A percentile compares a stretch with the other conserved stretches of the same genome.
These are phyloP conservation scores for Myopa tessellatipennis DNA, from an alignment of 2,888 invertebrate genomes.

Conservation along the genomic window DNA sequence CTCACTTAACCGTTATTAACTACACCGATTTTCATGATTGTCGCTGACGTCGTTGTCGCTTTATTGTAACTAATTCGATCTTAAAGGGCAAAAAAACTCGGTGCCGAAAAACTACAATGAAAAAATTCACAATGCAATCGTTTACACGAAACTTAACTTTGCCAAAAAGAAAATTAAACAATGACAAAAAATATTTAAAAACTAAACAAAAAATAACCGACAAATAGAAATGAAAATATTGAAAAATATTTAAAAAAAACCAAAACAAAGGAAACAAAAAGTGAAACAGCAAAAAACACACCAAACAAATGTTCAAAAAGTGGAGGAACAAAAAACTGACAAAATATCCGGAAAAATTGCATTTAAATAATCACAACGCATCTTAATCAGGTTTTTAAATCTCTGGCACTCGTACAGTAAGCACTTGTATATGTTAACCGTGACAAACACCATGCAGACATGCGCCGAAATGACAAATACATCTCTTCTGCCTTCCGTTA, in stretches of 20 bases:
- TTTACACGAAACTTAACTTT: slow-evolving; percentile 39
- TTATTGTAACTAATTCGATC: not conserved
- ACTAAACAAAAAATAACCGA: not conserved
- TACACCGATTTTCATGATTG: slow-evolving; percentile 21
- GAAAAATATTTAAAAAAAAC: not conserved
- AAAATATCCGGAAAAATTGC: too few species aligned
- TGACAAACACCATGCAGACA: too few species aligned
- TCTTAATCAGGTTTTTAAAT: too few species aligned
- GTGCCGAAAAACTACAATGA: slow-evolving; percentile 40
- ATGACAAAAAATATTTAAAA: not conserved
- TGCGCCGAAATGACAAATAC: too few species aligned
- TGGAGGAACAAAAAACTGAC: not conserved
- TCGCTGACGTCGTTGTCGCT: slow-evolving; percentile 16
- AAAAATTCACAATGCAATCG: slow-evolving; percentile 53
- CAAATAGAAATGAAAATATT: not conserved
- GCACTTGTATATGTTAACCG: too few species aligned
- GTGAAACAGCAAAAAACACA: not conserved
- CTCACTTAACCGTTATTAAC: not conserved
- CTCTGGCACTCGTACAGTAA: too few species aligned
- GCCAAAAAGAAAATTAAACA: not conserved
- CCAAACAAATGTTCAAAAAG: not conserved
- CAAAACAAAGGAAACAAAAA: not conserved
- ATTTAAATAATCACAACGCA: too few species aligned
- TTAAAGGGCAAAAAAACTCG: not conserved
- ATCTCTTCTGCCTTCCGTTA: too few species aligned